A percentile compares a stretch with the other conserved stretches of the same genome.
These are phyloP conservation scores for Drosophila merina DNA, from an alignment of 2,888 invertebrate species.

Conservation along the genomic window DNA sequence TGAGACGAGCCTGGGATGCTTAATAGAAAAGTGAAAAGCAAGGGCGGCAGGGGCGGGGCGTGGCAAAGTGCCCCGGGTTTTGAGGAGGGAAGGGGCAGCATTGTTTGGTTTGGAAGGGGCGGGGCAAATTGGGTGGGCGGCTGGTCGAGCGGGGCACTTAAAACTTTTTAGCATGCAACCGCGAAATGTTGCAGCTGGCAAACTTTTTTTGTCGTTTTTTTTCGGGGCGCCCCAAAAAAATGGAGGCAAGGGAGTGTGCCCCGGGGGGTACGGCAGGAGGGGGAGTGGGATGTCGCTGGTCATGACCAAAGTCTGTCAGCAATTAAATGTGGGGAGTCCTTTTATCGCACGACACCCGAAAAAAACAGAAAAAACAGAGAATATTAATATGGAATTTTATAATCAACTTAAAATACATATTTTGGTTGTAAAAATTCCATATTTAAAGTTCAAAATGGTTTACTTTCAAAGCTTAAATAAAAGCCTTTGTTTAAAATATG, in stretches of 20 bases:
- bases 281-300: conserved; percentile 28
- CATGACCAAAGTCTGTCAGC: conserved; percentile 45
- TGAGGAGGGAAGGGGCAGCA: neutral
- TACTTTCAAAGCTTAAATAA: too few relatives aligned
- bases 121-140: conserved; percentile 11
- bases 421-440: too few relatives aligned
- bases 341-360: conserved; percentile 7
- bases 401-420: too few relatives aligned
- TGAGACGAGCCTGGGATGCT: conserved; percentile 69
- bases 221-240: neutral
- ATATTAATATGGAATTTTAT: neutral
- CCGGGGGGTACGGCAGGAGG: neutral
- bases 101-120: conserved; percentile 3
- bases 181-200: conserved; percentile 59
- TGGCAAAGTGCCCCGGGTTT: too few relatives aligned
- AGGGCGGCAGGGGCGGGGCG: conserved; percentile 6
- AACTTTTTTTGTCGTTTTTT: conserved; percentile 33
- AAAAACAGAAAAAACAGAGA: neutral
- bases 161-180: conserved; percentile 74
- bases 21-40: conserved; percentile 56
- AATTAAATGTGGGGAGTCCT: conserved; percentile 30
- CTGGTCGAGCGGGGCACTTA: conserved; percentile 67
- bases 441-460: too few relatives aligned
- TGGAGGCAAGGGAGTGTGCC: neutral
- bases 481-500: too few relatives aligned